Evolutionary conservation across 2,113 vertebrate genomes (phyloP).

Genomic region (Odocoileus hemionus): DNA sequence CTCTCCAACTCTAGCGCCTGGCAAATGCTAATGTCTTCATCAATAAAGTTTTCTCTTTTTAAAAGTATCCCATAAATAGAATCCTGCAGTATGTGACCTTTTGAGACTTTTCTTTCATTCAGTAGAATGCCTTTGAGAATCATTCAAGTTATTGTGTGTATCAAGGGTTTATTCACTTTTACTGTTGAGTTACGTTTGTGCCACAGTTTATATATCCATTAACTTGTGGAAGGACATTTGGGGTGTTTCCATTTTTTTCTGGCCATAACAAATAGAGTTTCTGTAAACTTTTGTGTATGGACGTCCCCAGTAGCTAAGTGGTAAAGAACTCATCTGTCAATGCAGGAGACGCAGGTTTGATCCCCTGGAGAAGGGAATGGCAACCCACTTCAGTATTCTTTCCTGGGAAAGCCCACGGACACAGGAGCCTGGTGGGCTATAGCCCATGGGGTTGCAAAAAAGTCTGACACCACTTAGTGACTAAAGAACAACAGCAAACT

Average conservation of each 20-base stretch:
- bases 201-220: background rate
- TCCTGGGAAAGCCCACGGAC: background rate
- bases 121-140: background rate
- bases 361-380: background rate
- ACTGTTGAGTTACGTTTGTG: background rate
- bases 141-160: background rate
- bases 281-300: background rate
- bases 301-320: background rate
- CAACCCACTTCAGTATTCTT: background rate
- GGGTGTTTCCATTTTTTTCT: background rate
- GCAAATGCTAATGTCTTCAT: background rate
- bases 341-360: background rate
- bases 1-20: background rate
- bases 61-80: background rate
- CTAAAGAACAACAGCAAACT: background rate
- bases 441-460: background rate
- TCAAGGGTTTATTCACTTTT: background rate
- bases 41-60: background rate
- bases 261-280: background rate
- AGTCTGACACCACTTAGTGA: background rate
- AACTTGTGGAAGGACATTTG: background rate
- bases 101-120: background rate
- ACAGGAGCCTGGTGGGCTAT: background rate
- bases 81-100: background rate
- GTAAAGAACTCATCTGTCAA: background rate